Conservation (phyloP, 2,888 invertebrate species). For the Nemotelus nigrinus region DNA sequence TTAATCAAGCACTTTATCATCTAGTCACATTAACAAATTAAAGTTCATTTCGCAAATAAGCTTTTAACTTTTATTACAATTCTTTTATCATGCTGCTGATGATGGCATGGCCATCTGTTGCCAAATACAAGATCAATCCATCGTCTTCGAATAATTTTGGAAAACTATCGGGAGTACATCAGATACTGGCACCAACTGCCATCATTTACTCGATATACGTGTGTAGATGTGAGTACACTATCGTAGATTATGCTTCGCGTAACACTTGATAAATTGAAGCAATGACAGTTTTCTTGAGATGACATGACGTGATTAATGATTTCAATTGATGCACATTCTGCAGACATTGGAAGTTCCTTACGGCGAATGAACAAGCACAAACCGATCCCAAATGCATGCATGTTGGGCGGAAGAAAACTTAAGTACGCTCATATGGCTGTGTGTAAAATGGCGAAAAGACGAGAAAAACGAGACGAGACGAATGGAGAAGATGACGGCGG, state of each 20-base stretch:
- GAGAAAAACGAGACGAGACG: background rate
- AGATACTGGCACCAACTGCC: background rate
- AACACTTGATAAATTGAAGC: slow-evolving; percentile 50
- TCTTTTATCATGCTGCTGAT: too few species aligned
- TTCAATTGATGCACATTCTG: slow-evolving; percentile 50
- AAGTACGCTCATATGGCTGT: background rate
- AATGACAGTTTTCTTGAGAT: slow-evolving; percentile 50
- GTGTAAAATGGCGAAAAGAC: background rate
- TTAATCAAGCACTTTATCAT: too few species aligned
- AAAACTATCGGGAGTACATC: slow-evolving; percentile 5
- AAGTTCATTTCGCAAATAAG: too few species aligned
- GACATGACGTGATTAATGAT: slow-evolving; percentile 51
- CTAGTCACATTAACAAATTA: too few species aligned
- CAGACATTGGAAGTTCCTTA: slow-evolving; percentile 43
- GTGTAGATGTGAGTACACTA: slow-evolving; percentile 21
- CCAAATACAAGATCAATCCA: slow-evolving; percentile 19
- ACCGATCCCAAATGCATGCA: slow-evolving; percentile 25
- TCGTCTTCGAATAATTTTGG: slow-evolving; percentile 6
- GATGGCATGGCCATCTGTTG: background rate
- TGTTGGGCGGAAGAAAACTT: background rate
- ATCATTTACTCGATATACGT: background rate
- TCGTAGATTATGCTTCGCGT: slow-evolving; percentile 47
- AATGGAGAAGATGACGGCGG: slow-evolving; percentile 21
- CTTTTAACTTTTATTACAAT: too few species aligned
- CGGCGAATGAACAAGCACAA: slow-evolving; percentile 34